These are phyloP conservation scores for Anguilla megastoma DNA, from an alignment of 2,797 vertebrate species.

Conservation along the genomic window DNA sequence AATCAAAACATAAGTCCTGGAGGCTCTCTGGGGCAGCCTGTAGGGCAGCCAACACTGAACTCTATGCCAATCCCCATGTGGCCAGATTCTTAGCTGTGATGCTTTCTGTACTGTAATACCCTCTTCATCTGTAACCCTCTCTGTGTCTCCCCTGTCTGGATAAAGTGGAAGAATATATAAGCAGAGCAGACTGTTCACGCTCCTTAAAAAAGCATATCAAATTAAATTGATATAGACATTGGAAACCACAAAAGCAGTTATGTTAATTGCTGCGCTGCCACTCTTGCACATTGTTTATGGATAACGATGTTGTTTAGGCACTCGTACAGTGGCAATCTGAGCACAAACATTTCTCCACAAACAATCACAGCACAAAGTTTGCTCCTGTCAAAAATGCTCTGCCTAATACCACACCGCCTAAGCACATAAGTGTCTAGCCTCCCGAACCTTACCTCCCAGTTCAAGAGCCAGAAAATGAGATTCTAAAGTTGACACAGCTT, in stretches of 20 bases:
- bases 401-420: neutral
- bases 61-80: too few species aligned
- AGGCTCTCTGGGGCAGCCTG: too few species aligned
- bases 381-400: neutral
- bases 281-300: neutral
- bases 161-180: neutral
- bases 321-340: neutral
- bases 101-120: neutral
- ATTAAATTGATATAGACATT: neutral
- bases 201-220: neutral
- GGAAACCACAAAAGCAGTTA: neutral
- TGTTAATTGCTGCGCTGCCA: neutral
- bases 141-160: neutral
- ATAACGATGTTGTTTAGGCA: neutral
- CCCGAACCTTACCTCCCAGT: neutral
- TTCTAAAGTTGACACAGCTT: conserved; percentile 4
- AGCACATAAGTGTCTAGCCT: neutral
- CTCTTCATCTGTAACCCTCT: neutral
- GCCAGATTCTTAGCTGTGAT: neutral
- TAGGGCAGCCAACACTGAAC: too few species aligned
- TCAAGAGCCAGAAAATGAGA: neutral
- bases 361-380: neutral
- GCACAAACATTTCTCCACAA: neutral
- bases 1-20: too few species aligned
- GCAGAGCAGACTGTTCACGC: neutral